These are phyloP conservation scores for Danionella cerebrum DNA, from an alignment of 2,113 vertebrate species.

Conservation along the genomic window DNA sequence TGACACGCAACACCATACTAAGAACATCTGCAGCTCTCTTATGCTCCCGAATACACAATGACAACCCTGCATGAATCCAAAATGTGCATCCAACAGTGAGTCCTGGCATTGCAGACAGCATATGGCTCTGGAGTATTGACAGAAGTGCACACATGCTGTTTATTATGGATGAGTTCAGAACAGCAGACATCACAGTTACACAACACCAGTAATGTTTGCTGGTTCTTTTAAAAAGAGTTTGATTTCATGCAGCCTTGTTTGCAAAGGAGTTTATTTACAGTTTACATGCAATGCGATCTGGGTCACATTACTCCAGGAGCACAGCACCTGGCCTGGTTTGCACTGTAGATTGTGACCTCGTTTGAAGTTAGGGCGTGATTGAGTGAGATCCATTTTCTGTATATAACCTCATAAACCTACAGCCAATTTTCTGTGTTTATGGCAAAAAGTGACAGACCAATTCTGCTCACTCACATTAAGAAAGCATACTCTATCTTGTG, in stretches of 20 bases:
- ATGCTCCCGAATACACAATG: slow-evolving; percentile 18
- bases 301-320: not conserved
- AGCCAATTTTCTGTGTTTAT: slow-evolving; percentile 16
- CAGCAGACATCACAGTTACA: not conserved
- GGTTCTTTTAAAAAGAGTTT: not conserved
- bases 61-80: slow-evolving; percentile 14
- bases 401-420: slow-evolving; percentile 26
- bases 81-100: slow-evolving; percentile 10
- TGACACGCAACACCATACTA: not conserved
- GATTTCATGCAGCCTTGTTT: not conserved
- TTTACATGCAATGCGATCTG: not conserved
- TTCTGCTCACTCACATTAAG: slow-evolving; percentile 18
- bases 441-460: slow-evolving; percentile 18
- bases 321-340: not conserved
- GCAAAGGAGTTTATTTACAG: not conserved
- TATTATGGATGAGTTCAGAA: not conserved
- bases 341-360: not conserved
- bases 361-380: slow-evolving; percentile 4
- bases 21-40: slow-evolving; percentile 2
- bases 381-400: not conserved
- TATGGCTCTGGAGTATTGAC: not conserved
- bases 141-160: not conserved
- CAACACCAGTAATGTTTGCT: not conserved
- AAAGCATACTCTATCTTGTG: slow-evolving; percentile 15
- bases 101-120: not conserved